phyloP scores from a whole-genome alignment of 1,140 invertebrate genomes.

The Drosophila gunungcola region DNA sequence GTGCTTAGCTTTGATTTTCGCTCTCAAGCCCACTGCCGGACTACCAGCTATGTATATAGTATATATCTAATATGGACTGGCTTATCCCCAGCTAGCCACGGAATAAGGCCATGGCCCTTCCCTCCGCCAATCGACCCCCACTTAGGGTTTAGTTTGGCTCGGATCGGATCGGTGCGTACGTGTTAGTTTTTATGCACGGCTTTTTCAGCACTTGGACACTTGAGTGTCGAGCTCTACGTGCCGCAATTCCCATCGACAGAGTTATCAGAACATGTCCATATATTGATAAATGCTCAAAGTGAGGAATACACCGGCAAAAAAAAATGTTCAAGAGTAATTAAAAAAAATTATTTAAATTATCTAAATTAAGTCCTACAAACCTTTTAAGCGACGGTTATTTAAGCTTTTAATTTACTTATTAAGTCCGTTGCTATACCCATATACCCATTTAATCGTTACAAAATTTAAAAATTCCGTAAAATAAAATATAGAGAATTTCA shows the following conservation, averaged over 20 bases:
- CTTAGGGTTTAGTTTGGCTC: constrained; percentile 3
- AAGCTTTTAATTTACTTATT: too few relatives aligned
- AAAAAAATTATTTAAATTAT: too few relatives aligned
- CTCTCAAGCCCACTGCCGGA: constrained; percentile 27
- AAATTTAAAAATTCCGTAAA: too few relatives aligned
- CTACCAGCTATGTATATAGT: neutral
- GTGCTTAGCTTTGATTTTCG: constrained; percentile 83
- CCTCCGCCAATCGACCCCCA: neutral
- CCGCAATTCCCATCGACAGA: constrained; percentile 72
- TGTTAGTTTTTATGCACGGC: constrained; percentile 70
- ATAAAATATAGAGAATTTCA: too few relatives aligned
- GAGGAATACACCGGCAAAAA: constrained; percentile 27
- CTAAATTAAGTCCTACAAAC: too few relatives aligned
- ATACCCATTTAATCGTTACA: too few relatives aligned
- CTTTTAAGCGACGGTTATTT: too few relatives aligned
- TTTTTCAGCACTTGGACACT: constrained; percentile 77
- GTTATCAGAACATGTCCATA: constrained; percentile 72
- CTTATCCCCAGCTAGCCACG: constrained; percentile 34
- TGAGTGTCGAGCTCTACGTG: constrained; percentile 64
- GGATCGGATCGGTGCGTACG: constrained; percentile 58
- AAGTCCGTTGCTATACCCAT: too few relatives aligned
- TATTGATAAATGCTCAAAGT: constrained; percentile 76
- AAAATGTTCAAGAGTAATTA: neutral
- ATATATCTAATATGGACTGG: constrained; percentile 21
- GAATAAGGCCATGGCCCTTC: neutral